Percentiles rank a stretch among this genome's conserved stretches.
Evolutionary conservation across 2,888 invertebrate genomes (phyloP).

Genomic region (Arctia plantaginis): DNA sequence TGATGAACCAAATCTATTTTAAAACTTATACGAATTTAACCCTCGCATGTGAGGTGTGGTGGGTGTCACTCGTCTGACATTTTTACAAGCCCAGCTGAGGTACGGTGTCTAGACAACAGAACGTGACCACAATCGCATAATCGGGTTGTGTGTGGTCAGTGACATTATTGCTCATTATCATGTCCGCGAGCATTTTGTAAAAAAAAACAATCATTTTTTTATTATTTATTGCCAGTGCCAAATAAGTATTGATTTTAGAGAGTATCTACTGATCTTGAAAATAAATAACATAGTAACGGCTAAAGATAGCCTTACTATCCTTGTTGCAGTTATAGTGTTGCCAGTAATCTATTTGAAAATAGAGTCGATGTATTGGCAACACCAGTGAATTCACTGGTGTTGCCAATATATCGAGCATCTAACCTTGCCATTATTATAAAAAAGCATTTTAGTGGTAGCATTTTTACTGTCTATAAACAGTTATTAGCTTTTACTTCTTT

Average conservation of each 20-base stretch:
- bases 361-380: no score
- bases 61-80: constrained; percentile 40
- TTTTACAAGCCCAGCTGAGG: constrained; percentile 48
- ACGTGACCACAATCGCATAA: constrained; percentile 53
- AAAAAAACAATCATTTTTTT: constrained; percentile 9
- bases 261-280: no score
- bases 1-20: constrained; percentile 25
- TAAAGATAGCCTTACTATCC: neutral
- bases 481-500: no score
- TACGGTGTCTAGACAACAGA: constrained; percentile 47
- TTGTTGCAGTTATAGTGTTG: neutral
- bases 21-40: constrained; percentile 26
- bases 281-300: no score
- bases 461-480: neutral
- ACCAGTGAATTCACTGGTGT: neutral
- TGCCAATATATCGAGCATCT: neutral
- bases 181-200: constrained; percentile 11
- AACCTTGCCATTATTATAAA: neutral
- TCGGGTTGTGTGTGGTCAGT: constrained; percentile 54
- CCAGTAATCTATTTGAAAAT: neutral
- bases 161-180: constrained; percentile 37
- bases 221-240: neutral
- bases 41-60: constrained; percentile 3
- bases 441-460: neutral
- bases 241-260: neutral